phyloP scores from a whole-genome alignment of 2,888 invertebrate genomes.

The Callinectes sapidus region DNA sequence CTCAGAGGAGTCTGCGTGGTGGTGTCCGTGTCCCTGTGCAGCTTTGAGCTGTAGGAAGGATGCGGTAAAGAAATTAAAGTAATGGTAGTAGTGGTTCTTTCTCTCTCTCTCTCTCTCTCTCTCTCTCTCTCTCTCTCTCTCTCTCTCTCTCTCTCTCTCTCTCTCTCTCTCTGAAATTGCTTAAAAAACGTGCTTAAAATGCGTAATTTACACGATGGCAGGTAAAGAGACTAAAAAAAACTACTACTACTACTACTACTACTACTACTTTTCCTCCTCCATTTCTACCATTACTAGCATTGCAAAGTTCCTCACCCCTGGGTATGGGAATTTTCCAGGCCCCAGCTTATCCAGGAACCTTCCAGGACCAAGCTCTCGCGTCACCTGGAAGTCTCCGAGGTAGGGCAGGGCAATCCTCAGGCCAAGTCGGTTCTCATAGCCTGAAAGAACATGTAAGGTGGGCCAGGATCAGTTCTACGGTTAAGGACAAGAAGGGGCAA shows the following conservation, averaged over 20 bases:
- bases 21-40: not conserved
- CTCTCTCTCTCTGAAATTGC: not conserved
- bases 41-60: not conserved
- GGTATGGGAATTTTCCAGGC: constrained; percentile 67
- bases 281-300: not conserved
- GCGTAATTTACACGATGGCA: no score
- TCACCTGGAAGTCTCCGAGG: constrained; percentile 71
- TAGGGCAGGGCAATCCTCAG: constrained; percentile 65
- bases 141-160: not conserved
- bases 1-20: not conserved
- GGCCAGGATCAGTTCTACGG: not conserved
- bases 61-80: not conserved
- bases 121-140: no score
- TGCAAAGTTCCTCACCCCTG: constrained; percentile 62
- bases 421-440: constrained; percentile 66
- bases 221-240: not conserved
- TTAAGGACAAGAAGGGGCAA: no score
- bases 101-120: not conserved
- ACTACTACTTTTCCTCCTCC: no score
- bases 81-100: not conserved
- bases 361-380: constrained; percentile 70
- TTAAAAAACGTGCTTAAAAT: no score
- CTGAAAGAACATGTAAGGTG: constrained; percentile 36
- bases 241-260: no score
- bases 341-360: constrained; percentile 66